Percentiles rank a stretch among this genome's conserved stretches.
These are phyloP conservation scores for Halcyon badia DNA, from an alignment of 2,797 vertebrate species.

Conservation along the genomic window DNA sequence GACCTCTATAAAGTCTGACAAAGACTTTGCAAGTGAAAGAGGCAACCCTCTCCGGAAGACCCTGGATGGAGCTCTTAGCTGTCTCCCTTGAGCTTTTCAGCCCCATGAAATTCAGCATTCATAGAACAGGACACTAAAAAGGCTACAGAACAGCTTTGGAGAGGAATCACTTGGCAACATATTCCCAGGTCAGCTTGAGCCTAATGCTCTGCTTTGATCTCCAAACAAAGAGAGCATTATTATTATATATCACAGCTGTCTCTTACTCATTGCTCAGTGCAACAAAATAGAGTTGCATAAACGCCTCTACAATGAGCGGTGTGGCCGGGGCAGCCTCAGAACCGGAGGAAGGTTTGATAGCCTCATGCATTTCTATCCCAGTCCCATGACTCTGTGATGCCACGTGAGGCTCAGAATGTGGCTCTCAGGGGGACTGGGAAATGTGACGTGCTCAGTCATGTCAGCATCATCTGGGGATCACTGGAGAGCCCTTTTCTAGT, in stretches of 20 bases:
- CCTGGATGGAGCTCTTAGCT: not conserved
- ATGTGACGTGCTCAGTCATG: not conserved
- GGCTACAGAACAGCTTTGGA: not conserved
- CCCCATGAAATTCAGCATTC: not conserved
- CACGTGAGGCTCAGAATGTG: not conserved
- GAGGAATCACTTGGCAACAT: conserved; percentile 14
- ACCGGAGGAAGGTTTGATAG: not conserved
- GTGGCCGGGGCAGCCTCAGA: not conserved
- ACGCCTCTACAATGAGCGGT: not conserved
- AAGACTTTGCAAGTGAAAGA: not conserved
- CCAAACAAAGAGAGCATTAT: conserved; percentile 23
- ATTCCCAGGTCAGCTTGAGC: conserved; percentile 20
- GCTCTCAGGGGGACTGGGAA: not conserved
- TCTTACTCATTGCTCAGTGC: not conserved
- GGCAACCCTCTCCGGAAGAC: fast-evolving
- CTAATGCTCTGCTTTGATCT: conserved; percentile 37
- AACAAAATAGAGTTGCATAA: conserved; percentile 4
- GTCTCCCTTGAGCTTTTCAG: not conserved
- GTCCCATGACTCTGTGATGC: not conserved
- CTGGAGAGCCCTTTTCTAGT: not conserved
- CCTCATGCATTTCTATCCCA: not conserved
- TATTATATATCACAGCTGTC: conserved; percentile 1
- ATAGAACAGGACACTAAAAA: not conserved
- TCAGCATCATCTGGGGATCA: not conserved
- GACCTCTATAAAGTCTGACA: not conserved